Evolutionary conservation across 2,888 invertebrate species (phyloP).

Genomic region (Onthophagus sagittarius): DNA sequence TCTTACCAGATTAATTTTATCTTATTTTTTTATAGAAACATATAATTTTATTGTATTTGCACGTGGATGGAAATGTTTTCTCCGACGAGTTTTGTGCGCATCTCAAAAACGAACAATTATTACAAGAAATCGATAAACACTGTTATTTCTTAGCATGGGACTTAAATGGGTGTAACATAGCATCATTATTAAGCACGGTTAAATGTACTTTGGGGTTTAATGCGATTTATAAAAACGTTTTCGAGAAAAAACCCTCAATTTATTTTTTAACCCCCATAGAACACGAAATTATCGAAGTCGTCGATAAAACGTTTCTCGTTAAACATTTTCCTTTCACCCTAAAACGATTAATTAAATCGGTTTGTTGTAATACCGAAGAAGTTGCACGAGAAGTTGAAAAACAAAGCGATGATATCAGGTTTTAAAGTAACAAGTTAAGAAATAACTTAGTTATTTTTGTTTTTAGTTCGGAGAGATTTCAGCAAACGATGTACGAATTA

Average conservation of each 20-base stretch:
- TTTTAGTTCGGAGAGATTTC: constrained; percentile 42
- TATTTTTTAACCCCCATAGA: constrained; percentile 33
- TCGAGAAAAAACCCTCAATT: constrained; percentile 28
- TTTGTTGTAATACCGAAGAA: neutral
- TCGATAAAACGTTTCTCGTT: constrained; percentile 13
- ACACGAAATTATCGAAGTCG: constrained; percentile 23
- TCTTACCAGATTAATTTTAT: neutral
- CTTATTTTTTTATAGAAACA: constrained; percentile 31
- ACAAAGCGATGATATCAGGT: constrained; percentile 4
- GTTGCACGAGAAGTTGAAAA: neutral
- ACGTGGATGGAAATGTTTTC: constrained; percentile 35
- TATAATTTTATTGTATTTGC: constrained; percentile 36
- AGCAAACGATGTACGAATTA: constrained; percentile 57
- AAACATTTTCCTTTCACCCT: constrained; percentile 17
- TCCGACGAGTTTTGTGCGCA: constrained; percentile 33
- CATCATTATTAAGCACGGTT: constrained; percentile 31
- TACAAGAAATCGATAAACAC: constrained; percentile 31
- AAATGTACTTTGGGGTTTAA: constrained; percentile 28
- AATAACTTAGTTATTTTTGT: neutral
- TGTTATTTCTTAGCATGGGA: constrained; percentile 41
- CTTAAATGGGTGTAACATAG: constrained; percentile 31
- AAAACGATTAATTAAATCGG: constrained; percentile 1
- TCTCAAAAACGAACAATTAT: constrained; percentile 28
- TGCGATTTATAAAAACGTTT: constrained; percentile 25
- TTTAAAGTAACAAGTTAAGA: constrained; percentile 23